Conservation (phyloP, 2,797 vertebrate genomes). For the Cichlasoma orientale region DNA sequence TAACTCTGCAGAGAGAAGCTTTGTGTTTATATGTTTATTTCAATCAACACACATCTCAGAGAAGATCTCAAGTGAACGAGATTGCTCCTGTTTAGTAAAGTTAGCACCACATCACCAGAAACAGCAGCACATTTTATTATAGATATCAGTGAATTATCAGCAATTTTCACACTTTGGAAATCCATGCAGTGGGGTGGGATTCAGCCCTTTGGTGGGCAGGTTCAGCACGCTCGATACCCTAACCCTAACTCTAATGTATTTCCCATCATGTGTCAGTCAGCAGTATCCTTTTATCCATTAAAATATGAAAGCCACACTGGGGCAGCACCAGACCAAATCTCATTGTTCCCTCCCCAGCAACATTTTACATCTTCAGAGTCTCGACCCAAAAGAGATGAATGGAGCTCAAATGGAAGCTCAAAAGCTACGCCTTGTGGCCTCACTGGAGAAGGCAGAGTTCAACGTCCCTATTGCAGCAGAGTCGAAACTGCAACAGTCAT, state of each 20-base stretch:
- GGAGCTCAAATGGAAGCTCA: neutral
- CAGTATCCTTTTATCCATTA: neutral
- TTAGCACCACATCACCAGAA: too few species aligned
- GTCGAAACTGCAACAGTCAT: too few species aligned
- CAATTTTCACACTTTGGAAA: too few species aligned
- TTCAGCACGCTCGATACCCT: too few species aligned
- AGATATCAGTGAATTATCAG: too few species aligned
- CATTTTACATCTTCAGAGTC: neutral
- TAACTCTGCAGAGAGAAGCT: neutral
- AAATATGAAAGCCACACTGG: neutral
- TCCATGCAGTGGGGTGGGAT: too few species aligned
- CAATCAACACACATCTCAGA: neutral
- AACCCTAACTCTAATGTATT: neutral
- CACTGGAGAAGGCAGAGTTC: neutral
- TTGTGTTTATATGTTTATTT: neutral
- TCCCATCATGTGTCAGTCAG: neutral
- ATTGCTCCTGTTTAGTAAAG: too few species aligned
- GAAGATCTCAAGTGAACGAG: fast-evolving
- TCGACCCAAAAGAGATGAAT: neutral
- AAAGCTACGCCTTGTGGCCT: neutral
- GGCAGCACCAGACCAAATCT: neutral
- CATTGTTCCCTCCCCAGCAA: neutral
- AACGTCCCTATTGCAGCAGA: neutral
- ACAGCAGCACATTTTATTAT: too few species aligned
- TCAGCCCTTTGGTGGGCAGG: too few species aligned